phyloP scores from a whole-genome alignment of 1,140 invertebrate species.

The Leptinotarsa undecemlineata region DNA sequence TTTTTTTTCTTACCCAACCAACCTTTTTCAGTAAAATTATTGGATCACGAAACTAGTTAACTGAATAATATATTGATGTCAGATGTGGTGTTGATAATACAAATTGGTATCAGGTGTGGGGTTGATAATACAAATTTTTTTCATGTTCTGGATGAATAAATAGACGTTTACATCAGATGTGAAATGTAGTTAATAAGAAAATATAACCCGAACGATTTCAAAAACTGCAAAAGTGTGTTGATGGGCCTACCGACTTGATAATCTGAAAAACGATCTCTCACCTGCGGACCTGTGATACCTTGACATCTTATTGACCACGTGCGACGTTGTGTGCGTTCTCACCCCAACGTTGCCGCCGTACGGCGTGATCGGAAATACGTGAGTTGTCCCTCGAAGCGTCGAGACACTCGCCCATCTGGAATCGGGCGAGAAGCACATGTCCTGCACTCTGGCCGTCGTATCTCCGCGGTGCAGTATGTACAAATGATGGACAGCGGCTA shows the following conservation, averaged over 20 bases:
- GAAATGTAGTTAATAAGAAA: too few relatives aligned
- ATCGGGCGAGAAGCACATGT: constrained; percentile 88
- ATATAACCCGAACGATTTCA: too few relatives aligned
- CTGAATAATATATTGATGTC: too few relatives aligned
- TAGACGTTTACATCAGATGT: too few relatives aligned
- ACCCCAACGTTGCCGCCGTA: constrained; percentile 91
- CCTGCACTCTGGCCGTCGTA: constrained; percentile 81
- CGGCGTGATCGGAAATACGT: constrained; percentile 96
- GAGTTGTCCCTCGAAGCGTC: constrained; percentile 93
- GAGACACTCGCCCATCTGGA: constrained; percentile 94
- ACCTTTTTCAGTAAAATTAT: too few relatives aligned
- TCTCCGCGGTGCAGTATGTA: constrained; percentile 92
- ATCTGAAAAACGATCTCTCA: constrained; percentile 3
- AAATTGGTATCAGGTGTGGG: too few relatives aligned
- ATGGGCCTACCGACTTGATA: not conserved
- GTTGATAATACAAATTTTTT: too few relatives aligned
- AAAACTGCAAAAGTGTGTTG: too few relatives aligned
- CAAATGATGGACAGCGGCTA: constrained; percentile 93
- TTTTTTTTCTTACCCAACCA: too few relatives aligned
- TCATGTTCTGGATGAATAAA: too few relatives aligned
- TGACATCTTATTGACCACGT: constrained; percentile 93
- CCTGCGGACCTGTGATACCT: constrained; percentile 92
- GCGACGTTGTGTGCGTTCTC: constrained; percentile 88
- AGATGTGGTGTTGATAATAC: too few relatives aligned
- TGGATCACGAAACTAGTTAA: too few relatives aligned